Conservation (phyloP, 1,140 invertebrate genomes). For the Uloborus diversus region DNA sequence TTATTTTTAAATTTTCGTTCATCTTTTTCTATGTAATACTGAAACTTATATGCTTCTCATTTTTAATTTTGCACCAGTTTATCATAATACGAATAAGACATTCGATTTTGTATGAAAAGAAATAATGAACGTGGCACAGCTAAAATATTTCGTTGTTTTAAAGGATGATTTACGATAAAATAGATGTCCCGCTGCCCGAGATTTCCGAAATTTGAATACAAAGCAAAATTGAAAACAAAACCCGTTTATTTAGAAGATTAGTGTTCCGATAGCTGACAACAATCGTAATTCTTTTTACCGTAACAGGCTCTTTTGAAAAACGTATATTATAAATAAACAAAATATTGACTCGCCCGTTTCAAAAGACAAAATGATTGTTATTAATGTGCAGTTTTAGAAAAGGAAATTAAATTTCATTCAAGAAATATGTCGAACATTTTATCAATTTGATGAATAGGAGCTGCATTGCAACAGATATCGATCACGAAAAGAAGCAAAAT, state of each 20-base stretch:
- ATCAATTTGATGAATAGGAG: constrained; percentile 3
- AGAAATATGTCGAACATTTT: constrained; percentile 27
- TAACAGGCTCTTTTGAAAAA: constrained; percentile 12
- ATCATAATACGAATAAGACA: too few relatives aligned
- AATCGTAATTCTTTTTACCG: constrained; percentile 11
- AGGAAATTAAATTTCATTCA: constrained; percentile 32
- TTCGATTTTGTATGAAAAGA: too few relatives aligned
- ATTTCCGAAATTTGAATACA: too few relatives aligned
- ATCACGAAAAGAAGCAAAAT: constrained; percentile 6
- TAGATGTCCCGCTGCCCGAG: too few relatives aligned
- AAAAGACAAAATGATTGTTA: constrained; percentile 11
- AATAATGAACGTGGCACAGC: too few relatives aligned
- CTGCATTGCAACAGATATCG: not conserved
- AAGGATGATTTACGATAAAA: too few relatives aligned
- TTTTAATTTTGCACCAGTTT: too few relatives aligned
- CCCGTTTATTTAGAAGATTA: not conserved
- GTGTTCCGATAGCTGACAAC: not conserved
- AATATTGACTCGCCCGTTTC: constrained; percentile 8
- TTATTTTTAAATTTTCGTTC: too few relatives aligned
- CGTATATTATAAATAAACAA: constrained; percentile 13
- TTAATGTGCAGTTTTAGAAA: not conserved
- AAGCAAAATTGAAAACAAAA: not conserved
- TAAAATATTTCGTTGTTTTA: too few relatives aligned
- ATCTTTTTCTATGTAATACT: too few relatives aligned
- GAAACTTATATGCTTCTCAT: too few relatives aligned